Percentiles rank a stretch among this genome's conserved stretches.
phyloP scores from a whole-genome alignment of 2,797 vertebrate species.

The Poliocrania exsul region DNA sequence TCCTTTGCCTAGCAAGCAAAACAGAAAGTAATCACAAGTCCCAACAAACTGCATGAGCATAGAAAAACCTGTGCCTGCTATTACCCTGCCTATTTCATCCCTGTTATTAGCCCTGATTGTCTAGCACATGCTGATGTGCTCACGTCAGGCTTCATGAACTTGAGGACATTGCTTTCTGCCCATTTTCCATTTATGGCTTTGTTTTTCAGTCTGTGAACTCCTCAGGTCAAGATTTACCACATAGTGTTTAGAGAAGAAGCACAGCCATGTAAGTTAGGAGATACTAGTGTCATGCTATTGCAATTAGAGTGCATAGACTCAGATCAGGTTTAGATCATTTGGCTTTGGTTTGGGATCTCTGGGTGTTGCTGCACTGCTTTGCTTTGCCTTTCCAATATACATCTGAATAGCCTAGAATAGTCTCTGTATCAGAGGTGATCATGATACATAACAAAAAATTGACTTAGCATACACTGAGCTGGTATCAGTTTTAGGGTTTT shows the following conservation, averaged over 20 bases:
- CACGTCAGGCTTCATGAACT: background rate
- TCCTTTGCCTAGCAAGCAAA: background rate
- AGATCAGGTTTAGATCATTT: background rate
- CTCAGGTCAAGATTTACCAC: background rate
- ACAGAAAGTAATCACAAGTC: background rate
- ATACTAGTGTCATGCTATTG: background rate
- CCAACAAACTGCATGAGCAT: fast-evolving
- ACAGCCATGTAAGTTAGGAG: background rate
- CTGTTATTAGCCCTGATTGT: background rate
- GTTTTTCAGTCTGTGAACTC: background rate
- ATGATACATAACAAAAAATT: background rate
- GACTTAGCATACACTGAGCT: background rate
- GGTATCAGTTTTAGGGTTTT: background rate
- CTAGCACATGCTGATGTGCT: background rate
- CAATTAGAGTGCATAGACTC: background rate
- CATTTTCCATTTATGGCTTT: background rate
- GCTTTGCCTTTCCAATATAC: background rate
- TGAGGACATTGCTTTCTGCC: background rate
- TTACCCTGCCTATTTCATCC: background rate
- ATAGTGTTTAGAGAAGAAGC: fast-evolving
- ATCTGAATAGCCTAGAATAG: background rate
- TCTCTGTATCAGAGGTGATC: background rate
- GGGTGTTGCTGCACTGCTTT: background rate
- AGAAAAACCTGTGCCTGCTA: background rate
- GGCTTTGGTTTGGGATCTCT: background rate